Evolutionary conservation across 2,113 vertebrate species (phyloP), one percentile per base, ranked within the genome.

Genomic region (human (Homo sapiens)): DNA sequence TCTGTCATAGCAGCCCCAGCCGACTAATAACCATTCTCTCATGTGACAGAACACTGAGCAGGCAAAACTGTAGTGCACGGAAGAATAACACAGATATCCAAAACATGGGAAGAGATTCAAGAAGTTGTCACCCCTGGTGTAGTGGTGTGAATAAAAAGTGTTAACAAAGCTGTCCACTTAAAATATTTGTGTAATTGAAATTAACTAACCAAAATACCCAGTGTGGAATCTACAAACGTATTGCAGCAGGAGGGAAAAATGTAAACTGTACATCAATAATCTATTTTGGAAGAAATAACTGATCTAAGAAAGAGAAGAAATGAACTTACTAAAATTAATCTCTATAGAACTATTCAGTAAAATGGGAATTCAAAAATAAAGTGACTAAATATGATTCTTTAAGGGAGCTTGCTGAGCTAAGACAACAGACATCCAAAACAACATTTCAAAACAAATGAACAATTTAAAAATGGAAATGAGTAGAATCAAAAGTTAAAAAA

Each of bases 281-380:
- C 89, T 87, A 0, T 79, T 96, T 79, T 84, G n/a, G 61, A 89
- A 80, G 76, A 68, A 68, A 68, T 43, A 93, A 93, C 43, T 35
- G 11, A n/a, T 81, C 32, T 57, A 84, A 85, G 79, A 89, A 84
- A 85, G 79, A 89, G 73, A 79, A 84, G 78, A 76, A 45, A 25
- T 38, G 52, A 87, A 73, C n/a, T 72, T 72, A 52, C 20, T 78
- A 32, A 92, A 52, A 48, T 81, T 75, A 10, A 20, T 80, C 32
- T 78, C 83, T 50, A 27, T 43, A 50, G 30, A 91, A 57, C 64
- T 70, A 82, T 40, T 68, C 20, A 22, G 43, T 79, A 50, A 97
- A 89, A 45, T 61, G 35, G 66, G 35, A 90, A 27, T 89, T 96
- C 35, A 88, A n/a, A 87, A 90, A 76, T 93, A 80, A 88, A 84